Evolutionary conservation across 1,140 invertebrate genomes (phyloP), one percentile per base, ranked within the genome.

Genomic region (Drosophila miranda): DNA sequence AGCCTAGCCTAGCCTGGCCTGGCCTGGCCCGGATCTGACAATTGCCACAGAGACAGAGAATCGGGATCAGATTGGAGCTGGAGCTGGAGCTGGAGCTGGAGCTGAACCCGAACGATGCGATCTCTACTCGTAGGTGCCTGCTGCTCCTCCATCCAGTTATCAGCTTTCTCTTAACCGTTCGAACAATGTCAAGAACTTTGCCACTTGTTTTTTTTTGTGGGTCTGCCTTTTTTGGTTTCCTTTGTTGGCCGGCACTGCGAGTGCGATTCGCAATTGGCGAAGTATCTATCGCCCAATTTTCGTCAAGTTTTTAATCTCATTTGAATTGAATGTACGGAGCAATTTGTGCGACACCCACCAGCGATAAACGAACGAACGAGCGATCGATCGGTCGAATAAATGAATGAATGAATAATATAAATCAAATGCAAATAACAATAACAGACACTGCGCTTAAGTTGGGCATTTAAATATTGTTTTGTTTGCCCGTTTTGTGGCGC

Each of bases 111-210:
- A 43, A 7, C 53, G 53, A 55, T 55, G 53, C 53, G 16, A 55
- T 55, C 53, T 55, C 11, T 0, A 13, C 11, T 38, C 34, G 34
- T 13, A 38, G 8, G 51, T 16, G 19, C 14, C 14, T 19, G 13
- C 60, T 16, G 55, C 58, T 67, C 16, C 45, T 48, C 53, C 53
- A 41, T 52, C 50, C 50, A 53, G 50, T 56, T 63, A 52, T 44
- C 49, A 54, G 78, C 81, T 86, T 86, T 86, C 81, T 86, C 68
- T 86, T 86, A 77, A 86, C 81, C 82, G 81, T 86, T 84, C 48
- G 28, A 67, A 74, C 58, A 63, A 66, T 86, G 74, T 81, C 77
- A 81, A 81, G 82, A 87, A 87, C 74, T 81, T 71, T 72, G 51
- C 67, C 75, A 70, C 71, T 79, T 60, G 59, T 34, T 66, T 62